Percentiles rank a stretch among this genome's conserved stretches.
These are phyloP conservation scores for Psylliodes chrysocephalus DNA, from an alignment of 2,888 invertebrate genomes.

Conservation along the genomic window DNA sequence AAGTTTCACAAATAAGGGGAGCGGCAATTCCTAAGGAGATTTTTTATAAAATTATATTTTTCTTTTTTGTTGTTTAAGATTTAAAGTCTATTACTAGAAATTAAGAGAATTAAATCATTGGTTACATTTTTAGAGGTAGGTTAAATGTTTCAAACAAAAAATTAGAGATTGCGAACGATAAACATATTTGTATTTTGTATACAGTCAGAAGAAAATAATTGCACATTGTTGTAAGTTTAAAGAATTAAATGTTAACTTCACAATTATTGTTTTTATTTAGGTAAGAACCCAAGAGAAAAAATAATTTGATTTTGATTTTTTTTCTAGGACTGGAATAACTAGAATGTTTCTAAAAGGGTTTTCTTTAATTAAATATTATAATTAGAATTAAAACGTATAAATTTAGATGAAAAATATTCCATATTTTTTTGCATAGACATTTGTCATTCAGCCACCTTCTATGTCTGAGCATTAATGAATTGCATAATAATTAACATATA, in stretches of 20 bases:
- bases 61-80: background rate
- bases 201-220: background rate
- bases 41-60: background rate
- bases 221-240: slow-evolving; percentile 11
- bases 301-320: no score
- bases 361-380: no score
- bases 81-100: background rate
- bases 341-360: no score
- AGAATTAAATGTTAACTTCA: slow-evolving; percentile 10
- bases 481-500: no score
- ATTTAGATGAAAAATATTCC: no score
- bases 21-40: background rate
- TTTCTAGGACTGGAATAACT: no score
- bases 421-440: no score
- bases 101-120: no score
- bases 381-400: no score
- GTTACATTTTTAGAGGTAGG: background rate
- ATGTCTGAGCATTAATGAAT: no score
- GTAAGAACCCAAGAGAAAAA: no score
- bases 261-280: slow-evolving; percentile 1
- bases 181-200: slow-evolving; percentile 13
- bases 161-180: background rate
- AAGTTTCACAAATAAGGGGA: slow-evolving; percentile 63
- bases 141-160: background rate
- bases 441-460: no score